Base-by-base conservation (phyloP, 2,888 invertebrate genomes). In the Osmoderma eremita region DNA sequence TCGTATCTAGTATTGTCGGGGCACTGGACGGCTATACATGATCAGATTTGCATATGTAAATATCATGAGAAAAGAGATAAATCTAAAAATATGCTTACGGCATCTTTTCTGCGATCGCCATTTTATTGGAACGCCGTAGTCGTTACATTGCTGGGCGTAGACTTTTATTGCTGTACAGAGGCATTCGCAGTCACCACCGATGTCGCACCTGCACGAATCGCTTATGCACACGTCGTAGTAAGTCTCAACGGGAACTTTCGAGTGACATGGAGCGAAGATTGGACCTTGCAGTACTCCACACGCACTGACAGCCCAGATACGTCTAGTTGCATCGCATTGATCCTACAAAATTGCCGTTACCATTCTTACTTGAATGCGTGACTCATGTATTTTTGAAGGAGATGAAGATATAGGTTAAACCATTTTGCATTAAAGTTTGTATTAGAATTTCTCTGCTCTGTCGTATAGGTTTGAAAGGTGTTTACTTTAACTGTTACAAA, bases 201-300 rank as follows among this genome's bases (percentile, higher is more conserved):
- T 12, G 13, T 58, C 58, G 15, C 58, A 58, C 45, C 45, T 58
- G 24, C 58, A 45, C 8, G 58, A 30, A 15, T 58, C 58, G 15
- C 15, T 30, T 5, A 58, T 30, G 30, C 58, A 58, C 4, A 30
- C 58, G 17, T 58, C 45, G 58, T 58, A 58, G 12, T 45, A 58
- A 18, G 12, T 15, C 1, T 15, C 12, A 2, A 58, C 58, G 17
- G 45, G 17, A 30, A 58, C 58, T 24, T 6, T 30, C 13, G 2
- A 3, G 15, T 58, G 58, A 12, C 58, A 58, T 10, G 42, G 12
- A 30, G 30, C 15, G 41, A 56, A 56, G 12, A 17, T 17, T 2
- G 20, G 20, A 5, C 41, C 22, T n/a, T 39, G 3, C 1, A 56
- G 54, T 3, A 56, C 13, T 4, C 45, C 12, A n/a, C 58, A 58